Percentiles rank a stretch among this genome's conserved stretches.
Conservation (phyloP, 1,140 invertebrate genomes). For the Euglossa dilemma region DNA sequence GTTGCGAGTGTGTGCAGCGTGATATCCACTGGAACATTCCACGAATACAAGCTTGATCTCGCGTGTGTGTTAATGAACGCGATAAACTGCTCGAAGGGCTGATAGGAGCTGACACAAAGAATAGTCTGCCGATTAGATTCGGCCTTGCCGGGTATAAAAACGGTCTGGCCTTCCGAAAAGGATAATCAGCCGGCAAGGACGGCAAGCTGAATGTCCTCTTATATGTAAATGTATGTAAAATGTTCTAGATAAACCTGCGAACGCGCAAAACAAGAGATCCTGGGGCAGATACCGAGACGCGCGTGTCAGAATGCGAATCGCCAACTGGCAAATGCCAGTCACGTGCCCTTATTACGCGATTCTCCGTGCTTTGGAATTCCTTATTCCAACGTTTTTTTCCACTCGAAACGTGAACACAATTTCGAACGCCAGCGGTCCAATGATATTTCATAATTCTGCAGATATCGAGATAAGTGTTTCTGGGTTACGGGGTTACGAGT, state of each 20-base stretch:
- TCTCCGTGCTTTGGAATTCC: neutral
- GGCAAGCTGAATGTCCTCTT: conserved; percentile 18
- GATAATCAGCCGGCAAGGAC: conserved; percentile 62
- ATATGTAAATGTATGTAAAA: conserved; percentile 47
- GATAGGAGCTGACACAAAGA: neutral
- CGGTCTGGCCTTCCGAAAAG: conserved; percentile 56
- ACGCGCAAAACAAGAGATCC: conserved; percentile 17
- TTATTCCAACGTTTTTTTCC: neutral
- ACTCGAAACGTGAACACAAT: neutral
- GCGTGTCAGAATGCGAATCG: conserved; percentile 27
- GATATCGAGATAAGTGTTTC: neutral
- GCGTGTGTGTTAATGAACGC: neutral
- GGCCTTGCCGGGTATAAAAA: neutral
- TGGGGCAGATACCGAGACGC: neutral
- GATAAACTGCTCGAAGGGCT: neutral
- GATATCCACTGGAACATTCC: neutral
- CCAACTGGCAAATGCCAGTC: neutral
- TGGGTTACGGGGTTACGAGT: neutral
- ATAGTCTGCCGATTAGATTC: conserved; percentile 10
- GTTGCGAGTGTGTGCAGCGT: neutral
- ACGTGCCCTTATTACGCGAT: conserved; percentile 30
- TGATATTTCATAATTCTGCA: neutral
- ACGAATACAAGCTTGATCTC: neutral
- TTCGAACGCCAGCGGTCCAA: neutral
- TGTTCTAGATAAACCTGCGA: conserved; percentile 1